Percentiles rank a stretch among this genome's conserved stretches.
Evolutionary conservation across 2,888 invertebrate species (phyloP).

Genomic region (Drosophila colorata): DNA sequence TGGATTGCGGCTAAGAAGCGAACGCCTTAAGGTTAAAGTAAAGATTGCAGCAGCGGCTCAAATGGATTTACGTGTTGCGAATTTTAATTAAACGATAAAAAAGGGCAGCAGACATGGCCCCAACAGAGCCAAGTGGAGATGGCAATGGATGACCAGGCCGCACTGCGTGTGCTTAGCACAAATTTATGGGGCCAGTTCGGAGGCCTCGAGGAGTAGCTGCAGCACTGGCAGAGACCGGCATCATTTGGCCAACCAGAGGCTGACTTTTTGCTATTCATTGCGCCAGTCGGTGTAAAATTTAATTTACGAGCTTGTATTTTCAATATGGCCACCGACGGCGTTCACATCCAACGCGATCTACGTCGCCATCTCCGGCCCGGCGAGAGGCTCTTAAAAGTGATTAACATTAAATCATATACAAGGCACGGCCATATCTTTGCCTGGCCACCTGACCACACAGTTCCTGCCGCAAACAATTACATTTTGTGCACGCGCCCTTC

Average conservation of each 20-base stretch:
- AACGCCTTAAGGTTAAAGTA: slow-evolving; percentile 80
- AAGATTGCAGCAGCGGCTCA: slow-evolving; percentile 81
- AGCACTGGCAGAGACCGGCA: slow-evolving; percentile 37
- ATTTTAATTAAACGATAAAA: slow-evolving; percentile 83
- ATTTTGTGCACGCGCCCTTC: slow-evolving; percentile 66
- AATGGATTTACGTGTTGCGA: slow-evolving; percentile 83
- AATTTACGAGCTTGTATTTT: slow-evolving; percentile 79
- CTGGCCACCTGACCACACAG: slow-evolving; percentile 69
- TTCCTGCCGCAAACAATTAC: slow-evolving; percentile 65
- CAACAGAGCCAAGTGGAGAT: slow-evolving; percentile 13
- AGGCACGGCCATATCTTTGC: slow-evolving; percentile 64
- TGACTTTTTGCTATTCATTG: slow-evolving; percentile 70
- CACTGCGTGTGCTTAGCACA: slow-evolving; percentile 79
- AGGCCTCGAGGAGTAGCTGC: slow-evolving; percentile 12
- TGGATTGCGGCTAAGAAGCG: slow-evolving; percentile 55
- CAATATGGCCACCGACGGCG: slow-evolving; percentile 54
- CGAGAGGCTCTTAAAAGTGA: slow-evolving; percentile 68
- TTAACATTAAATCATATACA: slow-evolving; percentile 78
- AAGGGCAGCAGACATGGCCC: slow-evolving; percentile 61
- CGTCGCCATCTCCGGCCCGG: slow-evolving; percentile 1
- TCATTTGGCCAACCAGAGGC: slow-evolving; percentile 63
- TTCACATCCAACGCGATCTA: slow-evolving; percentile 3
- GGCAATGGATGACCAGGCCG: slow-evolving; percentile 75
- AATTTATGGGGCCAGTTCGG: slow-evolving; percentile 67
- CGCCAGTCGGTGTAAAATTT: slow-evolving; percentile 75